Evolutionary conservation across 1,140 invertebrate species (phyloP), one percentile per base, ranked within the genome.

Genomic region (Maniola jurtina): DNA sequence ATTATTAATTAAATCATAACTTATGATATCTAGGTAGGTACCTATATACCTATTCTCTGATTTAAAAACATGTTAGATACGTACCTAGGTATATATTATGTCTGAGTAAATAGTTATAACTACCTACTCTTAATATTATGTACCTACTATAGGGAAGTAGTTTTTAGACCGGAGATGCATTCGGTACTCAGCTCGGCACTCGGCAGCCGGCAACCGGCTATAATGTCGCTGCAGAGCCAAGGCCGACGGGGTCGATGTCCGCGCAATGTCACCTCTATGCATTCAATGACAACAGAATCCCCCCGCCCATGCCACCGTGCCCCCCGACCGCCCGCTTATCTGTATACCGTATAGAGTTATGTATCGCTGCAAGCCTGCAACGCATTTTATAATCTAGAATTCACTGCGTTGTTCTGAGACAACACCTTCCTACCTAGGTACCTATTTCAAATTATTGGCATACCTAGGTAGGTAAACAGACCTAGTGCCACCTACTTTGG

Each of bases 251-350:
- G 72, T 84, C 83, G 73, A 79, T 68, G 81, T 76, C 77, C 79
- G 80, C 69, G 60, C 79, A 85, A 85, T 78, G 83, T 85, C 83
- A 85, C 83, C 83, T 85, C 79, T 81, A 76, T 52, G 50, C 75
- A 75, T 77, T 68, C 70, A 83, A 68, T 75, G 70, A 72, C 75
- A 69, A 73, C 74, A 80, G 73, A 68, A 52, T 69, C 56, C 64
- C 70, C 40, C 68, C 58, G 62, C 48, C 55, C 63, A 64, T 14
- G 35, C 63, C 15, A 33, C 74, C 58, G 58, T 54, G 71, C 47
- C 64, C 50, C 45, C 42, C 54, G 54, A 15, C 61, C 63, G 42
- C 64, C 45, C 59, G 60, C 52, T 70, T 73, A 72, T 74, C 71
- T 65, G 48, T 60, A 54, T 47, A 50, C 42, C 50, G 35, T 47